Percentiles rank a stretch among this genome's conserved stretches.
Conservation (phyloP, 2,113 vertebrate species). For the Eptesicus fuscus region DNA sequence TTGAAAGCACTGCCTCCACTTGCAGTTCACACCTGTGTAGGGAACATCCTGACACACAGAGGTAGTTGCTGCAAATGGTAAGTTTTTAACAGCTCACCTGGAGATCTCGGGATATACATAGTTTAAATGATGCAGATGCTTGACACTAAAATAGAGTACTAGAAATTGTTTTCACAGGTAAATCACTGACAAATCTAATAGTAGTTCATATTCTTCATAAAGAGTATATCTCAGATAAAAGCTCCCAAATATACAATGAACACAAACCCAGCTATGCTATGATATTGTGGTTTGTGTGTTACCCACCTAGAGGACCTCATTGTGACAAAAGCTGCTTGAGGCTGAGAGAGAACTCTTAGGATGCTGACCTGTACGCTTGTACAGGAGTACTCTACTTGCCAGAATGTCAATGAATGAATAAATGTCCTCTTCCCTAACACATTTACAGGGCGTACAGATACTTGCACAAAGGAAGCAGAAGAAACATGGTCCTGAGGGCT, state of each 20-base stretch:
- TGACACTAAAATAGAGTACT: background rate
- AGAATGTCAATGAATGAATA: background rate
- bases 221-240: background rate
- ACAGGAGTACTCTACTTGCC: background rate
- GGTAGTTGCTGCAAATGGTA: background rate
- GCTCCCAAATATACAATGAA: background rate
- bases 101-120: background rate
- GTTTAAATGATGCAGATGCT: background rate
- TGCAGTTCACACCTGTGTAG: background rate
- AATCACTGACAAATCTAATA: background rate
- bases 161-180: background rate
- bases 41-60: background rate
- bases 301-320: background rate
- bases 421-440: background rate
- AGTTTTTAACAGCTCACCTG: background rate
- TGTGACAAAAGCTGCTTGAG: background rate
- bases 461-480: background rate
- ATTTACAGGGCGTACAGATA: background rate
- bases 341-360: background rate
- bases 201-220: background rate
- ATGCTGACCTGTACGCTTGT: background rate
- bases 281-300: rapidly evolving
- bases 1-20: no score
- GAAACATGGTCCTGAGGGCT: background rate
- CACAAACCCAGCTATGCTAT: background rate